Evolutionary conservation across 2,888 invertebrate genomes (phyloP), one percentile per base, ranked within the genome.

Genomic region (Salticus scenicus): DNA sequence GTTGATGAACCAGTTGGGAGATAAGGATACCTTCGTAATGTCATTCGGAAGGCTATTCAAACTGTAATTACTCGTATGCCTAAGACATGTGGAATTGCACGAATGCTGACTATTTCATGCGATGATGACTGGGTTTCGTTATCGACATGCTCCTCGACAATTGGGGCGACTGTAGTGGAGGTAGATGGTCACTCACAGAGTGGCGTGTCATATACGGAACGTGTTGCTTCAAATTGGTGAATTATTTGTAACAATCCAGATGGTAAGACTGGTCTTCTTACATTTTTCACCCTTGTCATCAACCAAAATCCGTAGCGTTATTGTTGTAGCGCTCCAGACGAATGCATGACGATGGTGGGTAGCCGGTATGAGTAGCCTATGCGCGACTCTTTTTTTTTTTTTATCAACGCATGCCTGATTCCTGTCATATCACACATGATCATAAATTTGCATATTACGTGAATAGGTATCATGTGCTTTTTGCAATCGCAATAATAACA

Each of bases 311-410:
- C 24, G 57, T 10, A 57, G 7, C 17, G 57, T n/a, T 5, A 57
- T 17, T 57, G 57, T 20, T 17, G 57, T 24, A 57, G 57, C 4
- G 5, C n/a, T 24, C 17, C 10, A 57, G 5, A 57, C n/a, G 17
- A 57, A 10, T 10, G 17, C 57, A 17, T 57, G 57, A 7, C 57
- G 17, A 17, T 17, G n/a, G 24, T 10, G n/a, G 17, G 20, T 20
- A 57, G 57, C n/a, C 5, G 57, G n/a, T 57, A 24, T 57, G 57
- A 57, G 57, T n/a, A n/a, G n/a, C n/a, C n/a, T n/a, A n/a, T n/a
- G n/a, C n/a, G n/a, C n/a, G n/a, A n/a, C n/a, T n/a, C n/a, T n/a
- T n/a, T 10, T n/a, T 24, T n/a, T 20, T 7, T 7, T 57, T 57
- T 57, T 57, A 57, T 57, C 24, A 17, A 20, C 7, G 24, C 24